A percentile compares a stretch with the other conserved stretches of the same genome.
phyloP scores from a whole-genome alignment of 2,113 vertebrate genomes.

The Erinaceus europaeus region DNA sequence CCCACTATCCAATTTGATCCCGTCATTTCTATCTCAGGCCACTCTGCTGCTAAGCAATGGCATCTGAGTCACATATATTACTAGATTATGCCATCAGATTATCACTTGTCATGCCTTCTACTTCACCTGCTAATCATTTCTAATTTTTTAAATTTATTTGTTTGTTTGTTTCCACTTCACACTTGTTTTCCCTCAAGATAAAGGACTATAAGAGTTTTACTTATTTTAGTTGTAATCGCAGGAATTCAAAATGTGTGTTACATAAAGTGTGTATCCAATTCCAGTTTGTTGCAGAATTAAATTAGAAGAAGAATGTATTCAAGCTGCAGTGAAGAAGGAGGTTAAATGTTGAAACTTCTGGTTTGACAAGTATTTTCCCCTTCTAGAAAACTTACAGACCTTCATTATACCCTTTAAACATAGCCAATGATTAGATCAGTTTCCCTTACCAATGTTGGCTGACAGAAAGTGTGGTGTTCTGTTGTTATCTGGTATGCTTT shows the following conservation, averaged over 20 bases:
- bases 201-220: neutral
- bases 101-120: neutral
- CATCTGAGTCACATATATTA: no score
- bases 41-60: no score
- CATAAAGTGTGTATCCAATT: no score
- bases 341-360: neutral
- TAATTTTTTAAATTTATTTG: neutral
- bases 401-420: neutral
- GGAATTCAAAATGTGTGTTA: no score
- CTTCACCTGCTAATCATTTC: neutral
- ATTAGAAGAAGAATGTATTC: neutral
- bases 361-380: neutral
- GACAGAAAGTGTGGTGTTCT: no score
- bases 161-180: conserved; percentile 16
- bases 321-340: neutral
- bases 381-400: neutral
- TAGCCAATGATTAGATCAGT: neutral
- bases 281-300: no score
- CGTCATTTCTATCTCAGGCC: neutral
- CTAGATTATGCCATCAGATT: no score
- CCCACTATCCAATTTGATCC: neutral
- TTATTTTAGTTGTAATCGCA: neutral
- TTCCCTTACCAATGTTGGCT: neutral
- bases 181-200: neutral
- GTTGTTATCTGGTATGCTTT: neutral